These are phyloP conservation scores for Malurus leucopterus DNA, from an alignment of 2,797 vertebrate genomes.

Conservation along the genomic window DNA sequence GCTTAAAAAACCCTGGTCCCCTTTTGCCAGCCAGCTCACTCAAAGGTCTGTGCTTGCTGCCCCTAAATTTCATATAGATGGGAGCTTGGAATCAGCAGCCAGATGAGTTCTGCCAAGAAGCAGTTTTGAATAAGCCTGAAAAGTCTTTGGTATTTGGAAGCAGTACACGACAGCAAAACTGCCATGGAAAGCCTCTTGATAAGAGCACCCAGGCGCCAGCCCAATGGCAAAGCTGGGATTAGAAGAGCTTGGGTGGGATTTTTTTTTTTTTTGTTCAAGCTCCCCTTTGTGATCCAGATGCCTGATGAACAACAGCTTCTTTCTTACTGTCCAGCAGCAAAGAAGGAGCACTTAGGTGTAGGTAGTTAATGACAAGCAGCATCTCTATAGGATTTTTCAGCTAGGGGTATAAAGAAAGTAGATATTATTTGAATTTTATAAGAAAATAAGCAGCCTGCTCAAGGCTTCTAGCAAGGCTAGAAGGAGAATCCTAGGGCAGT, in stretches of 20 bases:
- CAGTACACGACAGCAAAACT: accelerated
- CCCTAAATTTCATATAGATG: not conserved
- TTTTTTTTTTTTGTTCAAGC: not conserved
- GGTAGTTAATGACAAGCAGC: not conserved
- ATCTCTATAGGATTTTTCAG: not conserved
- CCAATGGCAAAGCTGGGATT: not conserved
- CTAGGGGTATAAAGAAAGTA: not conserved
- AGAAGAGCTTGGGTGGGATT: not conserved
- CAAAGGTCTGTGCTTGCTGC: not conserved
- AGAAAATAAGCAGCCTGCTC: not conserved
- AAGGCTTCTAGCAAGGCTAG: not conserved
- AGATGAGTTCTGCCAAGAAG: not conserved
- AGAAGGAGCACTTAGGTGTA: not conserved
- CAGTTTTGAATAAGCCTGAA: not conserved
- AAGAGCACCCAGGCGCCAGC: not conserved
- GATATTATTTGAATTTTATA: not conserved
- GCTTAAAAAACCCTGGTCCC: not conserved
- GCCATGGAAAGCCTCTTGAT: not conserved
- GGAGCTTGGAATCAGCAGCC: not conserved
- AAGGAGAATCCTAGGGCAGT: not conserved
- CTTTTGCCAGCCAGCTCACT: not conserved
- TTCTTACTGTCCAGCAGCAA: not conserved
- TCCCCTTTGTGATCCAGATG: not conserved
- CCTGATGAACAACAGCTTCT: not conserved
- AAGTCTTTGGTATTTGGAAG: conserved; percentile 1